Evolutionary conservation across 2,797 vertebrate genomes (phyloP).

Genomic region (Antrozous pallidus): DNA sequence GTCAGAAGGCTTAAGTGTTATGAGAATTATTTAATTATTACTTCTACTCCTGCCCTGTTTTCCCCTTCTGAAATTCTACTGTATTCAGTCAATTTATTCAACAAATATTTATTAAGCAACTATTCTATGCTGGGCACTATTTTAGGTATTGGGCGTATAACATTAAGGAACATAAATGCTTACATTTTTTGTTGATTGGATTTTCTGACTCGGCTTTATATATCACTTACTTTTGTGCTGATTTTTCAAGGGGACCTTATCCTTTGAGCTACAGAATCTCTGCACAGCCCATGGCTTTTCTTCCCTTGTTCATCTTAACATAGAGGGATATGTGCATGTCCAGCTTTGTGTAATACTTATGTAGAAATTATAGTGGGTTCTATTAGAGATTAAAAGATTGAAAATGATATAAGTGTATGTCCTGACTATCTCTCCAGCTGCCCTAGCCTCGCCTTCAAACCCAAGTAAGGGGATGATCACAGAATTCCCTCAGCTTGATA

Average conservation of each 20-base stretch:
- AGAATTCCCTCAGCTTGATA: background rate
- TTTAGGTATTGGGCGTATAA: background rate
- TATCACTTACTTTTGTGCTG: background rate
- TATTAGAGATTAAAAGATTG: background rate
- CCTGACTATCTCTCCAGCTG: background rate
- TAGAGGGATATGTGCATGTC: background rate
- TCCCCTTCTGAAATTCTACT: background rate
- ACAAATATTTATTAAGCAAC: background rate
- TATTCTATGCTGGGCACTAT: background rate
- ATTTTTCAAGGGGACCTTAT: background rate
- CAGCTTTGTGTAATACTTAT: slow-evolving; percentile 20
- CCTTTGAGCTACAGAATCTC: slow-evolving; percentile 13
- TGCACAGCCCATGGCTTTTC: background rate
- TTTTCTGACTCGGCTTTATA: background rate
- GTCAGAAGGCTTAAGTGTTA: background rate
- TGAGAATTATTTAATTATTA: slow-evolving; percentile 21
- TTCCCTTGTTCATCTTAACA: slow-evolving; percentile 18
- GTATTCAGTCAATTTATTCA: background rate
- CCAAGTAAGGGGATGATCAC: background rate
- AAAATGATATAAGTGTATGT: background rate
- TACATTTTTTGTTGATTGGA: background rate
- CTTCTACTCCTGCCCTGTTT: background rate
- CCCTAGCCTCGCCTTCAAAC: background rate
- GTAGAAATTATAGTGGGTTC: background rate
- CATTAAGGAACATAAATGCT: background rate